These are phyloP conservation scores for Archips crataeganus DNA, from an alignment of 2,888 invertebrate genomes.

Conservation along the genomic window DNA sequence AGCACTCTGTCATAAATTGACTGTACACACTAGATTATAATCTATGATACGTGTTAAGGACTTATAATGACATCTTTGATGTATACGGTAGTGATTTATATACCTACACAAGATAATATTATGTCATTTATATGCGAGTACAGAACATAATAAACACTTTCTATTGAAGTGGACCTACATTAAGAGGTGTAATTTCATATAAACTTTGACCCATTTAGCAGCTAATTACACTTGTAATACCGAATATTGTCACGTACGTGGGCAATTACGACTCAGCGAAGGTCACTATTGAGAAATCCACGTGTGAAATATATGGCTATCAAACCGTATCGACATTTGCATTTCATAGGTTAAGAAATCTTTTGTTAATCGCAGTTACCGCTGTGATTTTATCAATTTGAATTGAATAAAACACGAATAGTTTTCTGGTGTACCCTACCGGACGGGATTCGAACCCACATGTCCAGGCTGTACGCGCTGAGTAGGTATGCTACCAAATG, in stretches of 20 bases:
- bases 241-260: slow-evolving; percentile 60
- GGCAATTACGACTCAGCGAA: slow-evolving; percentile 48
- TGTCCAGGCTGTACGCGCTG: too few relatives aligned
- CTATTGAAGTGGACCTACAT: not conserved
- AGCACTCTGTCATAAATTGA: not conserved
- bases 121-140: not conserved
- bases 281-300: slow-evolving; percentile 58
- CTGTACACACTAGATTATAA: too few relatives aligned
- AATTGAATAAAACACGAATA: slow-evolving; percentile 18
- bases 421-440: too few relatives aligned
- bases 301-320: slow-evolving; percentile 55
- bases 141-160: not conserved
- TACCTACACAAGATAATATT: too few relatives aligned
- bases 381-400: slow-evolving; percentile 52
- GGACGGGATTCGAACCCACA: too few relatives aligned
- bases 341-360: slow-evolving; percentile 61
- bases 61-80: too few relatives aligned
- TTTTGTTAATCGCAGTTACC: slow-evolving; percentile 50
- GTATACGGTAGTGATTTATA: too few relatives aligned
- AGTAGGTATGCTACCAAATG: too few relatives aligned
- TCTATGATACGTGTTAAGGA: too few relatives aligned
- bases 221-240: slow-evolving; percentile 49
- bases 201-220: slow-evolving; percentile 49
- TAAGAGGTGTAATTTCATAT: slow-evolving; percentile 13
- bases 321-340: slow-evolving; percentile 59